A percentile compares a stretch with the other conserved stretches of the same genome.
Evolutionary conservation across 2,113 vertebrate genomes (phyloP).

Genomic region (Neofelis nebulosa): DNA sequence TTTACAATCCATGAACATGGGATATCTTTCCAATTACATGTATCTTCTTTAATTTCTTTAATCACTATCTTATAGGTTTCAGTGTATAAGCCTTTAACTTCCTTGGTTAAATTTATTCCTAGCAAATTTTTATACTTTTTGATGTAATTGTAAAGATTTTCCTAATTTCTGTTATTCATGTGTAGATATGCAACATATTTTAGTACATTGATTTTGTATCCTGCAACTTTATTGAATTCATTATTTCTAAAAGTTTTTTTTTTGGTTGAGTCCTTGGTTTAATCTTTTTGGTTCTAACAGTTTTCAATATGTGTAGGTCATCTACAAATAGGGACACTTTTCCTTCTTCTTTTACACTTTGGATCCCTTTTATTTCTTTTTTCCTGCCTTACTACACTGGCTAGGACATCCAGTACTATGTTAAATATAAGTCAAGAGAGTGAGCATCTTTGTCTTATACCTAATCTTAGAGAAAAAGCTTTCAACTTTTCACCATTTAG

Average conservation of each 20-base stretch:
- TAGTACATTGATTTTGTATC: too few relatives aligned
- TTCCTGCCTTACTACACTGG: neutral
- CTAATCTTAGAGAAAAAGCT: neutral
- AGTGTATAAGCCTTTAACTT: neutral
- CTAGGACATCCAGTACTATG: neutral
- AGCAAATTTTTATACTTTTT: too few relatives aligned
- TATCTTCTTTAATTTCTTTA: neutral
- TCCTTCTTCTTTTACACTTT: neutral
- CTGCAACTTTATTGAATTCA: neutral
- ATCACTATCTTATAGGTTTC: neutral
- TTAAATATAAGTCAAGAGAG: neutral
- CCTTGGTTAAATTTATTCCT: neutral
- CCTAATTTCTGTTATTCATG: too few relatives aligned
- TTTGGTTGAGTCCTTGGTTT: neutral
- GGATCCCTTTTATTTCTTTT: neutral
- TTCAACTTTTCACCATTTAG: neutral
- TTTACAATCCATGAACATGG: neutral
- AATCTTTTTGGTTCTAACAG: too few relatives aligned
- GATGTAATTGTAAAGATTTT: too few relatives aligned
- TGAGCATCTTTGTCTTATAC: neutral
- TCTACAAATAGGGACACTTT: neutral
- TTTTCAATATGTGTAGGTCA: neutral
- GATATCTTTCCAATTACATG: neutral
- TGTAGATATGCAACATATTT: too few relatives aligned
- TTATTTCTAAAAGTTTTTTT: neutral